Evolutionary conservation across 2,113 vertebrate genomes (phyloP).

Genomic region (Notarius quadriscutis): DNA sequence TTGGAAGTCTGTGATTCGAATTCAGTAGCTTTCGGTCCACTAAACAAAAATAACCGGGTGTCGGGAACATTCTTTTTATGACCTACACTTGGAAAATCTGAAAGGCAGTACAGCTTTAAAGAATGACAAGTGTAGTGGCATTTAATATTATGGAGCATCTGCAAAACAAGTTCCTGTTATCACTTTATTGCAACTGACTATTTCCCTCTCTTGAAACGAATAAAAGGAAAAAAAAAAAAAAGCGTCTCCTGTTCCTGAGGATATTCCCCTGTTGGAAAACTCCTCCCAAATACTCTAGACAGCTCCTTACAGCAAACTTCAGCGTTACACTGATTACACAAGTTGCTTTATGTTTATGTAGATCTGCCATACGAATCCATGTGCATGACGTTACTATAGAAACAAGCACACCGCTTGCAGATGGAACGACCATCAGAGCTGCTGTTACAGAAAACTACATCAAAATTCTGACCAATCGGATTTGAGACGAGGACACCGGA

Average conservation of each 20-base stretch:
- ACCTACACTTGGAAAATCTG: too few species aligned
- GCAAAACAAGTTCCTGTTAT: not conserved
- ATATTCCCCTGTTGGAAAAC: not conserved
- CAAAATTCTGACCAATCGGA: not conserved
- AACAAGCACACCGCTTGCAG: not conserved
- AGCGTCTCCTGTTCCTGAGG: not conserved
- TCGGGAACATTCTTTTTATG: too few species aligned
- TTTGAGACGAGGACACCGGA: not conserved
- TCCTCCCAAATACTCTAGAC: not conserved
- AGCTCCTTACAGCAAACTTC: not conserved
- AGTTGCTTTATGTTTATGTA: not conserved
- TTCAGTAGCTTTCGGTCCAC: too few species aligned
- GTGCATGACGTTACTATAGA: constrained; percentile 5
- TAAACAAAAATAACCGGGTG: too few species aligned
- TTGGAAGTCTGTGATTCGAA: too few species aligned
- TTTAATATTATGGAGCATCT: not conserved
- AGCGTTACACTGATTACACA: not conserved
- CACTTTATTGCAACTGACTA: not conserved
- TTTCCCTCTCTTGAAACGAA: not conserved
- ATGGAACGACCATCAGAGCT: not conserved
- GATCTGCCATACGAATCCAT: not conserved
- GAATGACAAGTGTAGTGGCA: not conserved
- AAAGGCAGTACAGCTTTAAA: not conserved
- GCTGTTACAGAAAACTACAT: not conserved
- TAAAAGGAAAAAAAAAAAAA: not conserved